Conservation (phyloP, 2,888 invertebrate genomes). For the Habroteleia sp. region DNA sequence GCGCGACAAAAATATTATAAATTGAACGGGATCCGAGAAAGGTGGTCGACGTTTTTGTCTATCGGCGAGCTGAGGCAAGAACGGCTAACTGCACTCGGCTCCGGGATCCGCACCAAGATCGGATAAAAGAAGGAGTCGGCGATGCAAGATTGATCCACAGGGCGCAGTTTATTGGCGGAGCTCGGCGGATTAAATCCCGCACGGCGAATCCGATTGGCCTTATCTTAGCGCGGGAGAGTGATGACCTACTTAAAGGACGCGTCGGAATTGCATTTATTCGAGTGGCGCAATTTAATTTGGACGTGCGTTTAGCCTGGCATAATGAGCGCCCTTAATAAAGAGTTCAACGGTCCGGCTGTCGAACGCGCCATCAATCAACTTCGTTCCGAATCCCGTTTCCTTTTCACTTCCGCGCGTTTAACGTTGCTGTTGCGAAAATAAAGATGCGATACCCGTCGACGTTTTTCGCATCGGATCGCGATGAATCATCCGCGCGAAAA, state of each 20-base stretch:
- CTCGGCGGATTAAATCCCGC: slow-evolving; percentile 23
- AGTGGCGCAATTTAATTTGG: slow-evolving; percentile 40
- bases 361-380: slow-evolving; percentile 48
- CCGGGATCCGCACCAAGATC: not conserved
- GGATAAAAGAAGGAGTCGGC: slow-evolving; percentile 7
- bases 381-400: slow-evolving; percentile 32
- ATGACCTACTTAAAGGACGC: slow-evolving; percentile 21
- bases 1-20: slow-evolving; percentile 15
- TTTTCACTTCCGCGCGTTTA: slow-evolving; percentile 38
- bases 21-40: slow-evolving; percentile 10
- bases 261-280: slow-evolving; percentile 14
- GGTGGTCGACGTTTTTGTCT: not conserved
- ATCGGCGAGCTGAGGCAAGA: not conserved
- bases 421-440: slow-evolving; percentile 24
- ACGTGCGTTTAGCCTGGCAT: slow-evolving; percentile 17
- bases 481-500: slow-evolving; percentile 25
- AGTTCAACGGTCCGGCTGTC: slow-evolving; percentile 25
- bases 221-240: slow-evolving; percentile 12
- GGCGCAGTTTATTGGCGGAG: slow-evolving; percentile 15
- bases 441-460: slow-evolving; percentile 23
- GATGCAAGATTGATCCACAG: slow-evolving; percentile 12
- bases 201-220: slow-evolving; percentile 17
- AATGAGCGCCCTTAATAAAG: slow-evolving; percentile 46
- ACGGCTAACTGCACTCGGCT: not conserved
- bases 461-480: slow-evolving; percentile 11